These are phyloP conservation scores for Callospermophilus lateralis DNA, from an alignment of 2,113 vertebrate species.

Conservation along the genomic window DNA sequence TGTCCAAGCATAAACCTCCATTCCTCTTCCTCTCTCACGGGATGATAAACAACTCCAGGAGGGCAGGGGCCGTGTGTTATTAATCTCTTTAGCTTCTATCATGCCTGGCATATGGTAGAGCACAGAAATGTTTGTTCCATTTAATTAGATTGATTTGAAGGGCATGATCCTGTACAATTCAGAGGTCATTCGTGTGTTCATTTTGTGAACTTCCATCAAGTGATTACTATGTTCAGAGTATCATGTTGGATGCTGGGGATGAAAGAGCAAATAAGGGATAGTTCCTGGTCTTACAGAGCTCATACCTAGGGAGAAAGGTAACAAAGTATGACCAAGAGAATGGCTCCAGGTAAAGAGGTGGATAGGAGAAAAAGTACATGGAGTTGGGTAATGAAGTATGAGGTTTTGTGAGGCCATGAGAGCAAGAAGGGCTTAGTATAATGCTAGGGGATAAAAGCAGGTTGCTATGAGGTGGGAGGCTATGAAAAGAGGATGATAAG, in stretches of 20 bases:
- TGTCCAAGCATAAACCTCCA: background rate
- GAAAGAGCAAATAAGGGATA: background rate
- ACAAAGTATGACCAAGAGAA: background rate
- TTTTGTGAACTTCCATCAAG: constrained; percentile 3
- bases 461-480: background rate
- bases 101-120: background rate
- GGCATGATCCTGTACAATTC: background rate
- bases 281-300: background rate
- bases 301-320: background rate
- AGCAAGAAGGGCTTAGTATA: background rate
- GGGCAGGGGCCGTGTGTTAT: background rate
- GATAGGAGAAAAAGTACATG: background rate
- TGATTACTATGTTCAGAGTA: background rate
- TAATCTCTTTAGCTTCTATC: constrained; percentile 25
- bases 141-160: constrained; percentile 39
- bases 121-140: constrained; percentile 19
- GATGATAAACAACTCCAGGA: constrained; percentile 23
- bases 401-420: background rate
- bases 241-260: background rate
- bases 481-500: background rate
- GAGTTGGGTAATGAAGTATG: background rate
- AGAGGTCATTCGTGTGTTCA: background rate
- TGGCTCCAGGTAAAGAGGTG: background rate
- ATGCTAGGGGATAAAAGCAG: background rate
- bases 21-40: background rate